phyloP scores from a whole-genome alignment of 92 coral and sea anemone species.

The Paragorgia papillata region DNA sequence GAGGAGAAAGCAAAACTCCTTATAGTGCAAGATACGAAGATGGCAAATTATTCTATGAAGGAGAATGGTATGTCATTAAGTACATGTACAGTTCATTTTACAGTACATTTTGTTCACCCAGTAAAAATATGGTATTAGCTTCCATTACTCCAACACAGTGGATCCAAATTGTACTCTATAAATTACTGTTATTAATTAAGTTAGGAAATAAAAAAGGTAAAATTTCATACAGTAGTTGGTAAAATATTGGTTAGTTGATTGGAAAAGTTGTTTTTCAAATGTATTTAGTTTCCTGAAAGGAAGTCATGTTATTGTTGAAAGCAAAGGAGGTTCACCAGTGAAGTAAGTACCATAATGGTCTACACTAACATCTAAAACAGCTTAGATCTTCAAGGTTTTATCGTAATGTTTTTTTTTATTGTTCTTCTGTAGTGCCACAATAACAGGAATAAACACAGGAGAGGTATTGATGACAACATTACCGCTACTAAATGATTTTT shows the following conservation, averaged over 20 bases:
- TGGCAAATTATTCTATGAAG: conserved; percentile 97
- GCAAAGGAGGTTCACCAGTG: conserved; percentile 85
- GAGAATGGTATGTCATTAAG: conserved; percentile 83
- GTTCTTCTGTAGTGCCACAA: conserved; percentile 70
- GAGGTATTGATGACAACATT: conserved; percentile 71
- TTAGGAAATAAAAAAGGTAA: not conserved
- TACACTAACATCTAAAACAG: too few relatives aligned
- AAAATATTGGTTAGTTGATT: too few relatives aligned
- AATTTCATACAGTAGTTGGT: too few relatives aligned
- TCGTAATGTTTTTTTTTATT: not conserved
- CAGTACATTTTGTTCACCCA: not conserved
- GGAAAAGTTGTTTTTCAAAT: too few relatives aligned
- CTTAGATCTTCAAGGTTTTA: too few relatives aligned
- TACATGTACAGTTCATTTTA: not conserved
- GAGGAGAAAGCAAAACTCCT: conserved; percentile 65
- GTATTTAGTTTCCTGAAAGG: conserved; percentile 84
- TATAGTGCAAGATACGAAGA: conserved; percentile 96
- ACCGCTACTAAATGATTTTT: not conserved
- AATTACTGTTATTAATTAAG: too few relatives aligned
- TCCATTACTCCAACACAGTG: too few relatives aligned
- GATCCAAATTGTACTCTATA: too few relatives aligned
- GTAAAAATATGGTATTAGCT: too few relatives aligned
- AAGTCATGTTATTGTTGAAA: conserved; percentile 79
- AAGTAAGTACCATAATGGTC: too few relatives aligned
- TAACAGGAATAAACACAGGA: conserved; percentile 97